Evolutionary conservation across 1,140 invertebrate species (phyloP).

Genomic region (Mya arenaria): DNA sequence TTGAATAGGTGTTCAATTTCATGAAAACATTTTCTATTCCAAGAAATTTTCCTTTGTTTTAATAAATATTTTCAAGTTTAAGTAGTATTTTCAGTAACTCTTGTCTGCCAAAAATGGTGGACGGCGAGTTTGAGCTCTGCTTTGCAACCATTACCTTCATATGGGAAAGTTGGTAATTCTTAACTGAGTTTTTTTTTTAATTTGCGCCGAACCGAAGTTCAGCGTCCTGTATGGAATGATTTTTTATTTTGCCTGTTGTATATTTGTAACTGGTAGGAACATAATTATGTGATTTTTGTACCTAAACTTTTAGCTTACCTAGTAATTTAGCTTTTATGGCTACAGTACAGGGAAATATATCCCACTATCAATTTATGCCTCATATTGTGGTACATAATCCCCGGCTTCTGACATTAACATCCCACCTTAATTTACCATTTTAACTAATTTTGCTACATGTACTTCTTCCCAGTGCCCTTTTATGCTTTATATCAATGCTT

Average conservation of each 20-base stretch:
- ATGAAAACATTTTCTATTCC: slow-evolving; percentile 13
- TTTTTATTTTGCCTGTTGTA: slow-evolving; percentile 17
- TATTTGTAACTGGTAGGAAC: slow-evolving; percentile 14
- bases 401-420: slow-evolving; percentile 10
- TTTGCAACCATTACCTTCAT: slow-evolving; percentile 11
- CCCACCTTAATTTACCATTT: slow-evolving; percentile 14
- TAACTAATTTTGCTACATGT: slow-evolving; percentile 13
- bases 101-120: slow-evolving; percentile 13
- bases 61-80: slow-evolving; percentile 26
- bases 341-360: slow-evolving; percentile 8
- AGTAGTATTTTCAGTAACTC: slow-evolving; percentile 14
- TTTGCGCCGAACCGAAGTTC: slow-evolving; percentile 19
- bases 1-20: slow-evolving; percentile 14
- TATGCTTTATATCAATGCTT: slow-evolving; percentile 21
- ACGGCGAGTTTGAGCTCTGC: slow-evolving; percentile 5
- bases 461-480: slow-evolving; percentile 15
- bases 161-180: slow-evolving; percentile 29
- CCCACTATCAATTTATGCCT: slow-evolving; percentile 10
- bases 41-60: slow-evolving; percentile 24
- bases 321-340: slow-evolving; percentile 11
- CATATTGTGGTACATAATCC: slow-evolving; percentile 14
- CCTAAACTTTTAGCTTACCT: slow-evolving; percentile 8
- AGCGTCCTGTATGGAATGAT: slow-evolving; percentile 24
- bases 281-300: slow-evolving; percentile 16
- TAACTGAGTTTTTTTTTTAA: slow-evolving; percentile 20